These are phyloP conservation scores for Cydia amplana DNA, from an alignment of 1,140 invertebrate species.

Conservation along the genomic window DNA sequence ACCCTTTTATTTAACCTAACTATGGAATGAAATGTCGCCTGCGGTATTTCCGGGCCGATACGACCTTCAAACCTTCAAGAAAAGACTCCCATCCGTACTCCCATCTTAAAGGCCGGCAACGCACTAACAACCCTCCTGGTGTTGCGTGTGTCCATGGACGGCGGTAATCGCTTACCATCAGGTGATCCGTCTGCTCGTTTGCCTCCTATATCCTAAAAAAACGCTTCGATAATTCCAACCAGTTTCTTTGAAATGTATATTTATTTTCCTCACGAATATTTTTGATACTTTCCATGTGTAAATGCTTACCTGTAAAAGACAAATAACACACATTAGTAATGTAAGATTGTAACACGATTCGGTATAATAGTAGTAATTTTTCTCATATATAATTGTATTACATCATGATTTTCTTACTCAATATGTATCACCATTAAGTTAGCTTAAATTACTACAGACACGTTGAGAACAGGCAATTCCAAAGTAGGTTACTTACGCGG, in stretches of 20 bases:
- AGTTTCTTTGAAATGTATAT: background rate
- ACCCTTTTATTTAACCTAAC: too few relatives aligned
- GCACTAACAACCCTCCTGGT: too few relatives aligned
- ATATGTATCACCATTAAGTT: conserved; percentile 21
- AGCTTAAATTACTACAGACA: background rate
- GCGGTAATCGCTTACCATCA: too few relatives aligned
- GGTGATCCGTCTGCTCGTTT: too few relatives aligned
- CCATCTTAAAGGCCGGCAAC: too few relatives aligned
- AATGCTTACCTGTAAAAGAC: conserved; percentile 22
- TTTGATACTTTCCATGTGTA: background rate
- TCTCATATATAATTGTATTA: conserved; percentile 3
- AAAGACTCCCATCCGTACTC: too few relatives aligned
- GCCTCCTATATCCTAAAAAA: too few relatives aligned
- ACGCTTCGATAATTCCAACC: too few relatives aligned
- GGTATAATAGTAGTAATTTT: background rate
- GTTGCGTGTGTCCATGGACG: too few relatives aligned
- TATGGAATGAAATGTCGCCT: too few relatives aligned
- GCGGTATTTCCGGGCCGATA: too few relatives aligned
- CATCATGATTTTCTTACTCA: conserved; percentile 24
- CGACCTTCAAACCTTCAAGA: too few relatives aligned
- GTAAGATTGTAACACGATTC: background rate
- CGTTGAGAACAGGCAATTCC: conserved; percentile 2
- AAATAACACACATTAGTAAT: conserved; percentile 22
- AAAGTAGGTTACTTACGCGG: conserved; percentile 27
- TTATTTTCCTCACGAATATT: background rate